A percentile compares a stretch with the other conserved stretches of the same genome.
These are phyloP conservation scores for Malurus cyaneus DNA, from an alignment of 2,113 vertebrate genomes.

Conservation along the genomic window DNA sequence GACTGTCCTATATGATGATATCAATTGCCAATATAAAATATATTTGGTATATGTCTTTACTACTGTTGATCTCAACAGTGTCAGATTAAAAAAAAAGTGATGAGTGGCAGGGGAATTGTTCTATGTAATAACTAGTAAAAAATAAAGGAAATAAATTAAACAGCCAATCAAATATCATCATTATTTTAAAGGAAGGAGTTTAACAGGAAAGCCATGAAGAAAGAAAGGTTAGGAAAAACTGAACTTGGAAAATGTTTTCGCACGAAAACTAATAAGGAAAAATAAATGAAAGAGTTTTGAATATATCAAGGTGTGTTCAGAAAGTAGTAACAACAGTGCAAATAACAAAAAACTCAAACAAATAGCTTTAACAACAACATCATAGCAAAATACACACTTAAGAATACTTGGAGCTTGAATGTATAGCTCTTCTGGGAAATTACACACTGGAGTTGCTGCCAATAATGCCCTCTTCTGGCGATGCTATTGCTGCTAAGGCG, in stretches of 20 bases:
- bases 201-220: background rate
- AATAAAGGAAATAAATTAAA: background rate
- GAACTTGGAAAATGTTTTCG: background rate
- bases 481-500: slow-evolving; percentile 32
- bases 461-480: slow-evolving; percentile 79
- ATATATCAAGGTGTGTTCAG: background rate
- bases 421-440: slow-evolving; percentile 59
- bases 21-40: background rate
- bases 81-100: background rate
- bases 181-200: background rate
- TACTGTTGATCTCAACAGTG: background rate
- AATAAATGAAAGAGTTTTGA: background rate
- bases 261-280: background rate
- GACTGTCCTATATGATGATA: background rate
- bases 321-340: background rate
- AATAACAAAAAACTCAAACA: background rate
- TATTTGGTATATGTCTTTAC: background rate
- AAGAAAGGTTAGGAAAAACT: background rate
- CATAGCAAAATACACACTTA: slow-evolving; percentile 35
- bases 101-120: background rate
- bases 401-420: slow-evolving; percentile 58
- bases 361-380: slow-evolving; percentile 48
- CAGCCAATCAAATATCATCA: background rate
- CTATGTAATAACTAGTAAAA: background rate
- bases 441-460: slow-evolving; percentile 30